These are phyloP conservation scores for Lithobates sylvaticus DNA, from an alignment of 2,797 vertebrate species.

Conservation along the genomic window DNA sequence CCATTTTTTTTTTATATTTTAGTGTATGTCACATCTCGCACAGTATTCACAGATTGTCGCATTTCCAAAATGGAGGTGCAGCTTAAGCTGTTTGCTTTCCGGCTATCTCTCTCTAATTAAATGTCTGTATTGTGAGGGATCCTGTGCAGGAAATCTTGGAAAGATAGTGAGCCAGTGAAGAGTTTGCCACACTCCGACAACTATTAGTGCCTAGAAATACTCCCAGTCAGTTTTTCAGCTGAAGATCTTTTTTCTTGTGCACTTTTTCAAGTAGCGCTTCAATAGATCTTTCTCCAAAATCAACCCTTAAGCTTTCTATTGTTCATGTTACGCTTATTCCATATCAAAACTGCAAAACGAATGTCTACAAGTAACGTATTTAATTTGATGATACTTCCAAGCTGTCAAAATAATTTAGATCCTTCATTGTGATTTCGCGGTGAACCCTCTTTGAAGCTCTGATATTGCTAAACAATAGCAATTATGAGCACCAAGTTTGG, in stretches of 20 bases:
- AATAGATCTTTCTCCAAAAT: neutral
- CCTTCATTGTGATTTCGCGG: slow-evolving; percentile 8
- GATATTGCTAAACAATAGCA: slow-evolving; percentile 48
- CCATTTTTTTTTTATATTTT: no score
- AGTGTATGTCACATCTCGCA: no score
- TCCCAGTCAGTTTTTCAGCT: neutral
- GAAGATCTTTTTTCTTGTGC: neutral
- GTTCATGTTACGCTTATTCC: neutral
- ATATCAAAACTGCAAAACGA: neutral
- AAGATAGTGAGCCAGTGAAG: neutral
- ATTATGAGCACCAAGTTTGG: slow-evolving; percentile 42
- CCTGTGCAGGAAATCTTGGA: neutral
- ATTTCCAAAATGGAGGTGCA: neutral
- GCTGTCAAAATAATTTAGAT: slow-evolving; percentile 2
- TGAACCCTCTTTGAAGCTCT: slow-evolving; percentile 20
- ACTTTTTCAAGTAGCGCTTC: neutral
- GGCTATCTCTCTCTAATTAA: neutral
- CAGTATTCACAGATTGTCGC: no score
- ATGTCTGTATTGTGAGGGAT: neutral
- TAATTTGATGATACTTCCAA: neutral
- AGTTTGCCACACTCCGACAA: neutral
- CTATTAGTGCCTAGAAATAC: neutral
- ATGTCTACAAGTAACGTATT: slow-evolving; percentile 7
- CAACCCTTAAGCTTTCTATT: neutral
- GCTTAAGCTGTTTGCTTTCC: neutral